Conservation (phyloP, 2,113 vertebrate genomes). For the human (Homo sapiens) region GRCh38 chr19:40615001-40615500, state of each 20-base stretch:
- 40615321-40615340: background rate
- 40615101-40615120: background rate
- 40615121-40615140: background rate
- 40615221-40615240: background rate
- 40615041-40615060: background rate
- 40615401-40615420: background rate
- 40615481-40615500: too few species aligned
- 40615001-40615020: background rate
- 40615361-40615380: background rate
- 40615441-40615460: background rate
- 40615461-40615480: background rate
- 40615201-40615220: background rate
- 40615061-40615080: background rate
- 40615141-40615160: background rate
- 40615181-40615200: background rate
- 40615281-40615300: background rate
- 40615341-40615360: background rate
- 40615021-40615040: background rate
- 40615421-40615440: background rate
- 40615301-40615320: background rate
- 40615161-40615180: background rate
- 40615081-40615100: background rate
- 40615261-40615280: background rate
- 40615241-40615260: background rate
- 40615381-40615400: background rate